Evolutionary conservation across 2,888 invertebrate species (phyloP).

Genomic region (Cephus rjabovi): DNA sequence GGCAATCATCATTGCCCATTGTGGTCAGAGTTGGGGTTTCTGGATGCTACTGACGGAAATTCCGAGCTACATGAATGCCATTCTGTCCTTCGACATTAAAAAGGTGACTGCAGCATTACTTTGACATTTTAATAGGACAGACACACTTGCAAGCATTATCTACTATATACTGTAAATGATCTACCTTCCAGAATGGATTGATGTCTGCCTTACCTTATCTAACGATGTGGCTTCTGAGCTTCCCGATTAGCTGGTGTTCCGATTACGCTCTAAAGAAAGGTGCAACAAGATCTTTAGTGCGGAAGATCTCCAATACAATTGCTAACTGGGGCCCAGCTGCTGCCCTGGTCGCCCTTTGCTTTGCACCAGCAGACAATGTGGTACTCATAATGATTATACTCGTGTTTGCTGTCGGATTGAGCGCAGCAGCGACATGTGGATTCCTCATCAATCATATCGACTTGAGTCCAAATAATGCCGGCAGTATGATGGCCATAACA

Average conservation of each 20-base stretch:
- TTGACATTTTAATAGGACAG: too few species aligned
- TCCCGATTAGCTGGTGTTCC: slow-evolving; percentile 68
- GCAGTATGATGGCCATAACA: slow-evolving; percentile 68
- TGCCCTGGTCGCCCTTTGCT: slow-evolving; percentile 63
- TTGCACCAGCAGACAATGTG: slow-evolving; percentile 37
- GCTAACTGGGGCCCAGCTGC: slow-evolving; percentile 70
- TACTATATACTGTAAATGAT: background rate
- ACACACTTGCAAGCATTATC: too few species aligned
- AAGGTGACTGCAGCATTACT: slow-evolving; percentile 61
- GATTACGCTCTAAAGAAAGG: slow-evolving; percentile 64
- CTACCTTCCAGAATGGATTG: slow-evolving; percentile 63
- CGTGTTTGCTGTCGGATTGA: slow-evolving; percentile 57
- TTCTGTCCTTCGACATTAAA: slow-evolving; percentile 73
- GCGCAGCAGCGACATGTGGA: slow-evolving; percentile 60
- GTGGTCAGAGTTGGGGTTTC: slow-evolving; percentile 80
- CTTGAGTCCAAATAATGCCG: slow-evolving; percentile 68
- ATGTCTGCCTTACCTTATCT: slow-evolving; percentile 71
- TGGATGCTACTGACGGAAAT: slow-evolving; percentile 79
- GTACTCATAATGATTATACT: slow-evolving; percentile 47
- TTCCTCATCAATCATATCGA: slow-evolving; percentile 69
- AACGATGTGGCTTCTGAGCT: slow-evolving; percentile 69
- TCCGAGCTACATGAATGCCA: slow-evolving; percentile 76
- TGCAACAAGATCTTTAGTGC: slow-evolving; percentile 43
- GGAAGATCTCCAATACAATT: slow-evolving; percentile 67
- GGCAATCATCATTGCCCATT: slow-evolving; percentile 74